Evolutionary conservation across 35 echinoderm and acorn worm species (phyloP).

Genomic region (Nesometra sesokonis): DNA sequence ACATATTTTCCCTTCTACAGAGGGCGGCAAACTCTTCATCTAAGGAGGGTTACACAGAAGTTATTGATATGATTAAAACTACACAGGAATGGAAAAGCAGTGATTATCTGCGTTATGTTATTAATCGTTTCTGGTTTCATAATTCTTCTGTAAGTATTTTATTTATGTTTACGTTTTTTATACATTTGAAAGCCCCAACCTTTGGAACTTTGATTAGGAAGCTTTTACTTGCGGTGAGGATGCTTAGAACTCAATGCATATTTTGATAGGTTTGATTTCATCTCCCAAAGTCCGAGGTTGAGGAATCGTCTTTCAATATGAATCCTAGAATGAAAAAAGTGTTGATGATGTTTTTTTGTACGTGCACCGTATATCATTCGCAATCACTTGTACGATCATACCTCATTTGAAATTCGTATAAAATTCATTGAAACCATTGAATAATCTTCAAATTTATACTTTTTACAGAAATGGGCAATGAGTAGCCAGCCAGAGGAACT

Average conservation of each 20-base stretch:
- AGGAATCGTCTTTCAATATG: no score
- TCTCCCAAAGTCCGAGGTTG: no score
- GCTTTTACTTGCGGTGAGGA: no score
- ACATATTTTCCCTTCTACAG: not conserved
- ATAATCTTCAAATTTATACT: not conserved
- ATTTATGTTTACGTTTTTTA: not conserved
- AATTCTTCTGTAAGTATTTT: not conserved
- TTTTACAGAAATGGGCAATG: not conserved
- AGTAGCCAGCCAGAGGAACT: not conserved
- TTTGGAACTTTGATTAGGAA: no score
- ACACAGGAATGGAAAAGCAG: not conserved
- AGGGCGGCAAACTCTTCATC: not conserved
- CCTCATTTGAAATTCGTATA: no score
- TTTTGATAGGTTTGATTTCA: no score
- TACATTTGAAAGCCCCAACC: not conserved
- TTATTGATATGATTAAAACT: not conserved
- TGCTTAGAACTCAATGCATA: no score
- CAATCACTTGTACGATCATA: no score
- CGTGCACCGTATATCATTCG: no score
- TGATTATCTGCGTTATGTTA: not conserved
- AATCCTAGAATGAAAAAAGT: no score
- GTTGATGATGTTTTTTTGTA: no score
- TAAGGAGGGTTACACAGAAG: not conserved
- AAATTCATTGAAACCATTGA: no score
- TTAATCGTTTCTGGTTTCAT: not conserved